Conservation (phyloP, 2,888 invertebrate genomes). For the Lamellibrachia columna region DNA sequence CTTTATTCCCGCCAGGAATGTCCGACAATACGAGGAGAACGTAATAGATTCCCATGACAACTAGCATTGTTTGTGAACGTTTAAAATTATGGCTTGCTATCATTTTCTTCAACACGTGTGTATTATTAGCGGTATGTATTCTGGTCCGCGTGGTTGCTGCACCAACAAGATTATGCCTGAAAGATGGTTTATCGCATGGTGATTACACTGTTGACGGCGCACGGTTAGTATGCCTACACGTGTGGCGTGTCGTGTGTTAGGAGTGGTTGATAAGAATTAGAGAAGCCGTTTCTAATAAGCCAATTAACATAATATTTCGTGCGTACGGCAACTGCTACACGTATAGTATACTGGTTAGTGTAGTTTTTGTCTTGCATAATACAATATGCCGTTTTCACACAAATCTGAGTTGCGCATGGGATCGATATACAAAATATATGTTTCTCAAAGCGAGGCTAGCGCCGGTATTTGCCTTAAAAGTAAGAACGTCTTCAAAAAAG, state of each 20-base stretch:
- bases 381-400: too few relatives aligned
- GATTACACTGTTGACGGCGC: background rate
- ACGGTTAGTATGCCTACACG: background rate
- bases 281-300: background rate
- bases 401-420: too few relatives aligned
- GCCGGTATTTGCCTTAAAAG: too few relatives aligned
- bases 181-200: background rate
- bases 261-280: background rate
- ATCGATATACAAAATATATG: too few relatives aligned
- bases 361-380: too few relatives aligned
- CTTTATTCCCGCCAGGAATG: background rate
- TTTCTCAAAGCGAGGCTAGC: too few relatives aligned
- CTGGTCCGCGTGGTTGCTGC: background rate
- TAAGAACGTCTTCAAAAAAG: too few relatives aligned
- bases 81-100: background rate
- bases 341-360: too few relatives aligned
- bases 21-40: background rate
- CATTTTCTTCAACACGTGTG: background rate
- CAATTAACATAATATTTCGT: background rate
- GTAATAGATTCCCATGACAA: background rate
- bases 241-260: background rate
- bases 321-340: background rate
- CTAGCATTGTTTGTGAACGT: background rate
- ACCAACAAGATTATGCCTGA: background rate
- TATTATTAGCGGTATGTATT: conserved; percentile 10